Evolutionary conservation across 2,113 vertebrate genomes (phyloP).

Genomic region (Petrocephalus zakoni): DNA sequence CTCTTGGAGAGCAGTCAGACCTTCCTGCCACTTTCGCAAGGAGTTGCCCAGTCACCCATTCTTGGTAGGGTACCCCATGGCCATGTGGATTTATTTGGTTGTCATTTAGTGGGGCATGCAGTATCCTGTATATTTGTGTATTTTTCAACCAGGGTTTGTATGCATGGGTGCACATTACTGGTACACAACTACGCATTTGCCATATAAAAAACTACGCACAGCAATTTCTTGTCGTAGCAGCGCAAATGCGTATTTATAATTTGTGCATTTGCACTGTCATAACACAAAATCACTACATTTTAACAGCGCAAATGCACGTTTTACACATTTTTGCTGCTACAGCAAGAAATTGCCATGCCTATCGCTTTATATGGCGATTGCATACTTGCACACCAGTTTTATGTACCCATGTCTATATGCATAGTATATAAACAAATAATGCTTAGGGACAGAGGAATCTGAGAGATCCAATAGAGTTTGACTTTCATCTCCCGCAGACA

Average conservation of each 20-base stretch:
- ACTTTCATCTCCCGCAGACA: conserved; percentile 56
- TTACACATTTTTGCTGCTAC: too few relatives aligned
- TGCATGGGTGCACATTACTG: too few relatives aligned
- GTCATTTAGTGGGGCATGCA: conserved; percentile 38
- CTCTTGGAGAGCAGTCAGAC: conserved; percentile 89
- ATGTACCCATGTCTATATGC: not conserved
- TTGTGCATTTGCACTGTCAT: too few relatives aligned
- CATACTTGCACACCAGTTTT: too few relatives aligned
- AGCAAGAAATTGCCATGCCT: too few relatives aligned
- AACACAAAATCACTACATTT: too few relatives aligned
- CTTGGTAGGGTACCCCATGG: conserved; percentile 55
- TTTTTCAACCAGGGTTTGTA: not conserved
- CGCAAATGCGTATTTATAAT: too few relatives aligned
- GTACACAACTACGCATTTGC: too few relatives aligned
- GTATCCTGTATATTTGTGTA: not conserved
- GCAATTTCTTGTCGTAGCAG: too few relatives aligned
- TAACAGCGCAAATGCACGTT: too few relatives aligned
- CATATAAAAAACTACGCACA: too few relatives aligned
- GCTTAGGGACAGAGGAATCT: not conserved
- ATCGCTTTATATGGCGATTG: too few relatives aligned
- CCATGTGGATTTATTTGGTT: conserved; percentile 19
- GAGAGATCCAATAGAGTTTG: not conserved
- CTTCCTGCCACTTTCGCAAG: conserved; percentile 79
- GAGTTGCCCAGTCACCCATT: conserved; percentile 69
- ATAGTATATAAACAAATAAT: not conserved